phyloP scores from a whole-genome alignment of 2,113 vertebrate species.

The Upupa epops region DNA sequence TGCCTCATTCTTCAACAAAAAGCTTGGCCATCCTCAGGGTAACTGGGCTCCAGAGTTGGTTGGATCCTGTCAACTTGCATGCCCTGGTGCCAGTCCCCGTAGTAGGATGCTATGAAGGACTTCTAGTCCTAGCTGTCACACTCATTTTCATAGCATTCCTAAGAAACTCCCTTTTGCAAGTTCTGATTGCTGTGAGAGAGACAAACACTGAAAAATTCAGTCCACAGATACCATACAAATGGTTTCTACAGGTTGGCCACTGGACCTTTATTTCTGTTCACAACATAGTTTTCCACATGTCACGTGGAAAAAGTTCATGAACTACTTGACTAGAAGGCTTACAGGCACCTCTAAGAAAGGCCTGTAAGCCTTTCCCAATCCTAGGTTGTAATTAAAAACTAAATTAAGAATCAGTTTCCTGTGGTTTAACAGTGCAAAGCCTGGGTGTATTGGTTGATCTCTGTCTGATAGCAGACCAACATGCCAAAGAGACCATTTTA shows the following conservation, averaged over 20 bases:
- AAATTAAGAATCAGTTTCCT: background rate
- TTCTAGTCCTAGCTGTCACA: background rate
- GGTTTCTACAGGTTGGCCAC: background rate
- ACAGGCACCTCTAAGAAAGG: background rate
- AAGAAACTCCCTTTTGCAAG: background rate
- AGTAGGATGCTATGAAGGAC: background rate
- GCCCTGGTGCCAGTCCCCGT: background rate
- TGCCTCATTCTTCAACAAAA: too few species aligned
- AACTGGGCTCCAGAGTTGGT: too few species aligned
- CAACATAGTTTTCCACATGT: background rate
- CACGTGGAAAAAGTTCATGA: background rate
- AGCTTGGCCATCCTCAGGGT: too few species aligned
- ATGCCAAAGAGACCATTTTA: background rate
- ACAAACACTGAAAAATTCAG: background rate
- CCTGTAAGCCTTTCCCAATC: background rate
- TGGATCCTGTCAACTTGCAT: background rate
- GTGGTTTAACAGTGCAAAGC: background rate
- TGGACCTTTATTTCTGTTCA: background rate
- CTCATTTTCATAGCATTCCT: background rate
- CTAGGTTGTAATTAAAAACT: background rate
- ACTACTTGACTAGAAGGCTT: background rate
- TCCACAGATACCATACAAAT: background rate
- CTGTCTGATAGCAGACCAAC: background rate
- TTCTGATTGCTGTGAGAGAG: background rate
- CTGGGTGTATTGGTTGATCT: background rate